Conservation (phyloP, 2,113 vertebrate genomes). For the Eolophus roseicapilla region DNA sequence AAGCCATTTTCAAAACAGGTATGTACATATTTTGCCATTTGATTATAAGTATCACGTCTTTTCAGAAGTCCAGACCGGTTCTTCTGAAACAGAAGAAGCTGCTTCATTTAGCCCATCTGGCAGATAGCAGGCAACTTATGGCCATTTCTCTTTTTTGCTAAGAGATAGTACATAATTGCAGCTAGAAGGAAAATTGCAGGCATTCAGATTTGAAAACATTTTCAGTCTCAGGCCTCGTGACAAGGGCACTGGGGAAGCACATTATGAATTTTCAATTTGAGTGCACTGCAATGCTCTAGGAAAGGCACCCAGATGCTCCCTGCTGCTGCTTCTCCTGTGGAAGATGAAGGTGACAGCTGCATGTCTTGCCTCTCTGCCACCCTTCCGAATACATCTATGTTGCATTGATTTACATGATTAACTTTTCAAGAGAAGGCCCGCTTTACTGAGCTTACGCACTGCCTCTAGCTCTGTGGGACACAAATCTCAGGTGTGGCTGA, state of each 20-base stretch:
- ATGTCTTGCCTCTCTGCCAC: not conserved
- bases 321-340: not conserved
- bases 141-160: not conserved
- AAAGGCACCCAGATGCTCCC: not conserved
- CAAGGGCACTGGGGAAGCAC: not conserved
- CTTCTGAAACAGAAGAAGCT: not conserved
- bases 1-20: slow-evolving; percentile 90
- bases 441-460: not conserved
- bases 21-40: slow-evolving; percentile 28
- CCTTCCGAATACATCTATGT: not conserved
- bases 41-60: not conserved
- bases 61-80: not conserved
- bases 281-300: not conserved
- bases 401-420: not conserved
- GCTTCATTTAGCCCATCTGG: not conserved
- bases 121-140: not conserved
- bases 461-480: not conserved
- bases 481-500: not conserved
- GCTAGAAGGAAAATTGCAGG: not conserved
- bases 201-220: not conserved
- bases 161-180: not conserved
- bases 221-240: not conserved
- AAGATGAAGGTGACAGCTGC: not conserved
- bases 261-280: not conserved
- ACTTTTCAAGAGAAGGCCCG: not conserved